phyloP scores from a whole-genome alignment of 2,113 vertebrate species.

The Ptilorrhoa leucosticta region DNA sequence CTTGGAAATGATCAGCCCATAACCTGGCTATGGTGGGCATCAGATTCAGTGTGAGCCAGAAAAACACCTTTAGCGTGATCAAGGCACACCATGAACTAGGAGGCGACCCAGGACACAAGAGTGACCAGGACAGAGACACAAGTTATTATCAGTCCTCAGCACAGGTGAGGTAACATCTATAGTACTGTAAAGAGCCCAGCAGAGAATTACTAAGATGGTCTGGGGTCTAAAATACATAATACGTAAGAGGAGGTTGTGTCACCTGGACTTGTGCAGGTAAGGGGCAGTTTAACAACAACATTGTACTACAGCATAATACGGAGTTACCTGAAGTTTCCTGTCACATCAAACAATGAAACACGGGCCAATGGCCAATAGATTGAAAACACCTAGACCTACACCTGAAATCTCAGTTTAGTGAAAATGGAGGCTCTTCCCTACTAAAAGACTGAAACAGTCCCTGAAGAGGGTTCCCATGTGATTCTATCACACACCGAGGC shows the following conservation, averaged over 20 bases:
- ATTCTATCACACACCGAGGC: neutral
- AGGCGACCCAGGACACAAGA: neutral
- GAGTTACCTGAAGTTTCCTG: neutral
- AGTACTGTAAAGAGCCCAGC: neutral
- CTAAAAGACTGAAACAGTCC: neutral
- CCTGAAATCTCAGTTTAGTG: neutral
- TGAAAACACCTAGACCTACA: neutral
- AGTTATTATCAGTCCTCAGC: neutral
- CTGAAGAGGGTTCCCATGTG: neutral
- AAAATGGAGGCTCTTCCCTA: neutral
- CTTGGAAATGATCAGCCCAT: neutral
- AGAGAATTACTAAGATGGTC: neutral
- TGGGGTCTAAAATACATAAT: neutral
- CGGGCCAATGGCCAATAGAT: rapidly evolving
- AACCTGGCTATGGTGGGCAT: neutral
- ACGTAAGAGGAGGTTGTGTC: neutral
- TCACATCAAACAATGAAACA: neutral
- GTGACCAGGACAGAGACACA: neutral
- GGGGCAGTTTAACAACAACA: neutral
- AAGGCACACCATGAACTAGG: neutral
- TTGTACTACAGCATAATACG: rapidly evolving
- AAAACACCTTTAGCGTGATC: neutral
- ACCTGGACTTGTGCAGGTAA: neutral
- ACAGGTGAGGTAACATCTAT: neutral
- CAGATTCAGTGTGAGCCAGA: rapidly evolving